These are phyloP conservation scores for Miniopterus natalensis DNA, from an alignment of 2,113 vertebrate species.

Conservation along the genomic window DNA sequence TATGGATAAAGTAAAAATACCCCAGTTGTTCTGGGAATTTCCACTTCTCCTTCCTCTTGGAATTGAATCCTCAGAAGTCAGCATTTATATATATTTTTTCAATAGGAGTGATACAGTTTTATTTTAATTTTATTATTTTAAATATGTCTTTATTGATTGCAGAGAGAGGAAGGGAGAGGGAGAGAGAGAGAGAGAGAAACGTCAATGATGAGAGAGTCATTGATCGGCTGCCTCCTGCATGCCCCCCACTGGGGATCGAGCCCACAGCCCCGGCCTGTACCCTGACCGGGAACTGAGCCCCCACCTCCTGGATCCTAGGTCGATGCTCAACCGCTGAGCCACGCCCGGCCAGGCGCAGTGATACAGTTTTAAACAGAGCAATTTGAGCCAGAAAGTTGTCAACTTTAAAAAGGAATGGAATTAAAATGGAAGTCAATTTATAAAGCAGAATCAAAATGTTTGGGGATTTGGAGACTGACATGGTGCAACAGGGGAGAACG, in stretches of 20 bases:
- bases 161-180: no score
- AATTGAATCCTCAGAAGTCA: constrained; percentile 55
- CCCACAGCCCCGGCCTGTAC: no score
- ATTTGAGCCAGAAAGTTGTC: constrained; percentile 52
- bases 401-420: constrained; percentile 57
- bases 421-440: constrained; percentile 68
- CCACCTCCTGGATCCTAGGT: no score
- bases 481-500: constrained; percentile 33
- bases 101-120: constrained; percentile 36
- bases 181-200: no score
- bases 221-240: no score
- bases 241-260: no score
- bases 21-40: constrained; percentile 18
- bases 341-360: not conserved
- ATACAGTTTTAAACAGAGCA: constrained; percentile 45
- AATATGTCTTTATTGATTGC: no score
- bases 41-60: not conserved
- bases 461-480: constrained; percentile 11
- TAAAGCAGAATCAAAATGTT: constrained; percentile 57
- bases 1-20: constrained; percentile 48
- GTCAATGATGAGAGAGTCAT: no score
- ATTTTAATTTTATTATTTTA: no score
- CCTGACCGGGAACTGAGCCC: no score
- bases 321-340: no score
- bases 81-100: constrained; percentile 60